These are phyloP conservation scores for Pseudomyrmex flavicornis DNA, from an alignment of 1,140 invertebrate species.

Conservation along the genomic window DNA sequence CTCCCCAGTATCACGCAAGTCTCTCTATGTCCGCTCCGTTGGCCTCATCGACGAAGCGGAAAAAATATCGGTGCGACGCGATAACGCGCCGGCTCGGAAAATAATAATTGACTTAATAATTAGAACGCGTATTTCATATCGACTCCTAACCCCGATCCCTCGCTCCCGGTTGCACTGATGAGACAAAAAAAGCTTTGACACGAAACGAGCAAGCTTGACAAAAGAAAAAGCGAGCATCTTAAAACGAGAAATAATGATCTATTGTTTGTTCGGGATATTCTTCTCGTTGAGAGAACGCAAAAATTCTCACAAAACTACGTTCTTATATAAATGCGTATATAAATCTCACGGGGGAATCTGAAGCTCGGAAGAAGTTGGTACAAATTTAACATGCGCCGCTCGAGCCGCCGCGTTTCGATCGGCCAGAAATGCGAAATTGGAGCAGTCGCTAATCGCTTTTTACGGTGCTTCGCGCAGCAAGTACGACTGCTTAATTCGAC, in stretches of 20 bases:
- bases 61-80: slow-evolving; percentile 11
- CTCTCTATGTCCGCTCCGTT: slow-evolving; percentile 18
- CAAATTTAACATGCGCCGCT: not conserved
- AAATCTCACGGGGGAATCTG: not conserved
- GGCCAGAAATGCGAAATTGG: slow-evolving; percentile 21
- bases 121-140: slow-evolving; percentile 1
- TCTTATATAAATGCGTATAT: not conserved
- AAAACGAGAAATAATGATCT: slow-evolving; percentile 1
- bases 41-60: slow-evolving; percentile 26
- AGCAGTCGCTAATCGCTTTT: slow-evolving; percentile 28
- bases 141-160: not conserved
- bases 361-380: not conserved
- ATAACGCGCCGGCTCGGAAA: slow-evolving; percentile 9
- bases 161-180: not conserved
- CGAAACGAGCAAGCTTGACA: not conserved
- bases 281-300: not conserved
- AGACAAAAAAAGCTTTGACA: slow-evolving; percentile 12
- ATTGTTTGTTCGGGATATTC: not conserved
- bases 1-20: slow-evolving; percentile 32
- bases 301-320: not conserved
- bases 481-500: slow-evolving; percentile 9
- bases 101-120: slow-evolving; percentile 50
- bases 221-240: not conserved
- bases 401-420: not conserved
- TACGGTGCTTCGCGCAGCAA: slow-evolving; percentile 21